Conservation (phyloP, 23 tunicate genomes). For the Ciona savignyi region DNA sequence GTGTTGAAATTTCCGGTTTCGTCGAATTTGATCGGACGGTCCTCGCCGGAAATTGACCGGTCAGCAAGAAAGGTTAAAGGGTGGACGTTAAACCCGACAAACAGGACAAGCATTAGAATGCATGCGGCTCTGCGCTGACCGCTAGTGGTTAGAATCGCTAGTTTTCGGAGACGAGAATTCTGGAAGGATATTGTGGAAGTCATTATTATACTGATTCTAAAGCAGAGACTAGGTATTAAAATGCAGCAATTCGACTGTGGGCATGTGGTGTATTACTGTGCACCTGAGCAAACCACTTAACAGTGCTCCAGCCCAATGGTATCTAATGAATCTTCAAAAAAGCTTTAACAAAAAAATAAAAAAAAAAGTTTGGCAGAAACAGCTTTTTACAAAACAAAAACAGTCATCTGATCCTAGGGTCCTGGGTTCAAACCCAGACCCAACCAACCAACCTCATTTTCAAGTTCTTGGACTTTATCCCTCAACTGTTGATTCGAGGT, state of each 20-base stretch:
- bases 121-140: slow-evolving; percentile 56
- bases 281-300: too few relatives aligned
- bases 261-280: too few relatives aligned
- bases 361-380: too few relatives aligned
- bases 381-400: too few relatives aligned
- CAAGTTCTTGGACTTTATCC: slow-evolving; percentile 24
- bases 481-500: slow-evolving; percentile 17
- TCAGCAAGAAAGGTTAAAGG: slow-evolving; percentile 27
- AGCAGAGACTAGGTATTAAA: too few relatives aligned
- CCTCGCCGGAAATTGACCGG: slow-evolving; percentile 4
- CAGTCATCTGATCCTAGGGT: too few relatives aligned
- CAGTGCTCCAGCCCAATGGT: too few relatives aligned
- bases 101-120: slow-evolving; percentile 50
- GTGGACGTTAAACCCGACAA: slow-evolving; percentile 45
- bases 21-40: not conserved
- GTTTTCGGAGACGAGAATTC: slow-evolving; percentile 25
- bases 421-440: too few relatives aligned
- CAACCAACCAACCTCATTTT: slow-evolving; percentile 68
- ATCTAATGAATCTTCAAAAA: too few relatives aligned
- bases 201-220: too few relatives aligned
- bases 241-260: too few relatives aligned
- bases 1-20: not conserved
- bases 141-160: slow-evolving; percentile 6
- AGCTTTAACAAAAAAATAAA: too few relatives aligned
- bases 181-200: slow-evolving; percentile 18